Evolutionary conservation across 1,140 invertebrate species (phyloP), one percentile per base, ranked within the genome.

Genomic region (Caerostris darwini): DNA sequence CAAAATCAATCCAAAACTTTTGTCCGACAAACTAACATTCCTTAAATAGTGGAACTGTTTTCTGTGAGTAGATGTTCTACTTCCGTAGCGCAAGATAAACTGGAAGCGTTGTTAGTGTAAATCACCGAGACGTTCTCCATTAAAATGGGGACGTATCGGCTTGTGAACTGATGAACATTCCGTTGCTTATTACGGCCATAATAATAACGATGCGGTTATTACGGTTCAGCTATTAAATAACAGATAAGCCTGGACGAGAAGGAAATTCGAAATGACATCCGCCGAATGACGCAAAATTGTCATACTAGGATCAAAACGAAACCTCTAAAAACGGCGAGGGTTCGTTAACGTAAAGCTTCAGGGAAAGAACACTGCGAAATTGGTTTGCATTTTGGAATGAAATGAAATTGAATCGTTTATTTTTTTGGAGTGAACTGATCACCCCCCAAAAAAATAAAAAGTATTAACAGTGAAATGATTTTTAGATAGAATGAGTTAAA

Each of bases 151-250:
- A 88, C 92, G 83, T 94, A 94, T 94, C 86, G 86, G 92, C 57
- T 94, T 94, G 92, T 81, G 56, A 82, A 88, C 85, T 88, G 92
- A 94, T 94, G 92, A 94, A 94, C 92, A 94, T 94, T 88, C 57
- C 85, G 56, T 34, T 89, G 92, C 92, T 89, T 94, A 94, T 94
- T 94, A 94, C 92, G 34, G 86, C 50, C 69, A 94, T 94, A 94
- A 94, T 94, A 94, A 94, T 94, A 94, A 94, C 92, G 92, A 86
- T 69, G 81, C 71, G 69, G 92, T 94, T 94, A 94, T 94, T 94
- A 94, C 92, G 67, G 92, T 59, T 81, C 67, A 58, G 92, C 92
- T 94, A 94, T 94, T 94, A 94, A 94, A 94, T 94, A 94, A 94
- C 92, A 81, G 92, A 94, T 94, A 94, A 94, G 92, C 92, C 89